Evolutionary conservation across 2,797 vertebrate genomes (phyloP), one percentile per base, ranked within the genome.

Genomic region (Glossophaga mutica): DNA sequence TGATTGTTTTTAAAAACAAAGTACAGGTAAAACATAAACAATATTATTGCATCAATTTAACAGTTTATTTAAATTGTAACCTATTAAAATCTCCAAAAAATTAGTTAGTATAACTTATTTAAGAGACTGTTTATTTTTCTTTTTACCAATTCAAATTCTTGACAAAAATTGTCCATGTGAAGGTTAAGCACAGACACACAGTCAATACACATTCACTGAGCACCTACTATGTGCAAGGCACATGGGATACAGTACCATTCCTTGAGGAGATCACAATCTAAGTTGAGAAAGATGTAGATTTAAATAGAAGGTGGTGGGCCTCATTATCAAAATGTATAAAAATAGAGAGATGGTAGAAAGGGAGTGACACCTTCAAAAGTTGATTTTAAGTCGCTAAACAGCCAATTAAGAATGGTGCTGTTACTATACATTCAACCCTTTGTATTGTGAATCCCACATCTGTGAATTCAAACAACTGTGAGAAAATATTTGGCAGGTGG

Each of bases 41-140:
- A 15, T 73, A 84, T 48, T 94, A 79, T 32, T 15, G 62, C 68
- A 9, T 42, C 57, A 65, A 67, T 84, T 50, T 65, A 79, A 42
- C 55, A 57, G 19, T 84, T 95, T 85, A 85, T 71, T 94, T 84
- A 91, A 65, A 74, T 74, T 55, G 73, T 8, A 92, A 84, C 22
- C 94, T 77, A 86, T 50, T 85, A 93, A 93, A 95, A 83, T 70
- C 15, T 5, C 48, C 22, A 90, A 55, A 26, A 91, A 93, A 93
- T 1, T 59, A 95, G 37, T 9, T 77, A 26, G 7, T 73, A 44
- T 62, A 95, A 90, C 15, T 93, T 76, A 94, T 7, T 79, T 94
- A 65, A 32, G 15, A 67, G 46, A 84, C 18, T 32, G 22, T 11
- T 70, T 42, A 10, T 65, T 52, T 67, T 74, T 70, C 55, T 52